phyloP scores from a whole-genome alignment of 2,888 invertebrate species.

The Busseola fusca region DNA sequence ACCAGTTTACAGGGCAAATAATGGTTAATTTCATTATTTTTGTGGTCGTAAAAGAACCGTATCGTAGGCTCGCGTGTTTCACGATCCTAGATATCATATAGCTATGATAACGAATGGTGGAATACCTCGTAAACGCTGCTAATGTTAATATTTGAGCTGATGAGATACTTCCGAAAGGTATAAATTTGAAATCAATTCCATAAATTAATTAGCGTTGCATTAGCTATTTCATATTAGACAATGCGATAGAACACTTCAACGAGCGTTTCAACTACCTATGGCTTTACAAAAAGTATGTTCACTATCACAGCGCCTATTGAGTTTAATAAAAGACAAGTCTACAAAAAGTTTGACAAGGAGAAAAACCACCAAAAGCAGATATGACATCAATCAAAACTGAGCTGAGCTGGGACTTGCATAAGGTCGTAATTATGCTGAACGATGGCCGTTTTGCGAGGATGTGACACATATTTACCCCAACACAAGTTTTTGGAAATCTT shows the following conservation, averaged over 20 bases:
- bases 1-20: slow-evolving; percentile 69
- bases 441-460: background rate
- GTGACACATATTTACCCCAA: background rate
- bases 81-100: slow-evolving; percentile 48
- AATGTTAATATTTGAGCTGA: slow-evolving; percentile 27
- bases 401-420: background rate
- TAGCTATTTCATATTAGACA: background rate
- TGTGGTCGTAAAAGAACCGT: slow-evolving; percentile 75
- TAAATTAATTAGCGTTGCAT: background rate
- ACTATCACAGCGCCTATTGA: background rate
- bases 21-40: slow-evolving; percentile 83
- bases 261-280: background rate
- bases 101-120: slow-evolving; percentile 39
- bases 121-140: slow-evolving; percentile 25
- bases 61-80: slow-evolving; percentile 76
- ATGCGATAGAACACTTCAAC: background rate
- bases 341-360: background rate
- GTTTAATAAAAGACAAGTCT: background rate
- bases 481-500: background rate
- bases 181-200: background rate
- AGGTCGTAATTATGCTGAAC: background rate
- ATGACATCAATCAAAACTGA: background rate
- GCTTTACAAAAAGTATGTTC: background rate
- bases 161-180: slow-evolving; percentile 10
- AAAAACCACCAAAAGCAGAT: background rate